Percentiles rank a stretch among this genome's conserved stretches.
Conservation (phyloP, 2,113 vertebrate genomes). For the Ifrita kowaldi region DNA sequence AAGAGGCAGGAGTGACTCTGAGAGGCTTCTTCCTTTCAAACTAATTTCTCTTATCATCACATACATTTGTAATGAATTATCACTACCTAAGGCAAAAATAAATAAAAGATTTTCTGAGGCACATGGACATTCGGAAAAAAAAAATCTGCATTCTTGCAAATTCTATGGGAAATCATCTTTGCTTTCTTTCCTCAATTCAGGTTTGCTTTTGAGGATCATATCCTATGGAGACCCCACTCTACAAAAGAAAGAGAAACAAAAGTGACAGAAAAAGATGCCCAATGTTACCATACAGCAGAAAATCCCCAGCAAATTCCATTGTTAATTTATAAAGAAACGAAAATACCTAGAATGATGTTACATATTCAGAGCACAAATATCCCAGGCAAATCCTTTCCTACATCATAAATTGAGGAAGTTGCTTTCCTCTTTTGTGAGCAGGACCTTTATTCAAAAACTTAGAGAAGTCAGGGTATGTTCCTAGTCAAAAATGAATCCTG, state of each 20-base stretch:
- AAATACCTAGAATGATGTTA: not conserved
- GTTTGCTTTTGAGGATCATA: not conserved
- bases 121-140: not conserved
- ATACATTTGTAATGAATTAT: conserved; percentile 5
- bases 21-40: conserved; percentile 1
- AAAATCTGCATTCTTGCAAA: not conserved
- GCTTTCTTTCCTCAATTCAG: not conserved
- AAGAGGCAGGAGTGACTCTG: conserved; percentile 20
- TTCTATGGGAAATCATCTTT: not conserved
- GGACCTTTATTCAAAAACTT: not conserved
- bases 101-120: not conserved
- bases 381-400: not conserved
- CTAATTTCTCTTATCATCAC: conserved; percentile 6
- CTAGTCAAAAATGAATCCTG: not conserved
- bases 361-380: not conserved
- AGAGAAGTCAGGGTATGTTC: not conserved
- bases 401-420: not conserved
- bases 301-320: not conserved
- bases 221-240: not conserved
- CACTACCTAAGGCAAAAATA: not conserved
- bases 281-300: not conserved
- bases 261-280: not conserved
- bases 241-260: not conserved
- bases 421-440: not conserved
- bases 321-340: not conserved